A percentile compares a stretch with the other conserved stretches of the same genome.
These are phyloP conservation scores for Bucco capensis DNA, from an alignment of 2,113 vertebrate species.

Conservation along the genomic window DNA sequence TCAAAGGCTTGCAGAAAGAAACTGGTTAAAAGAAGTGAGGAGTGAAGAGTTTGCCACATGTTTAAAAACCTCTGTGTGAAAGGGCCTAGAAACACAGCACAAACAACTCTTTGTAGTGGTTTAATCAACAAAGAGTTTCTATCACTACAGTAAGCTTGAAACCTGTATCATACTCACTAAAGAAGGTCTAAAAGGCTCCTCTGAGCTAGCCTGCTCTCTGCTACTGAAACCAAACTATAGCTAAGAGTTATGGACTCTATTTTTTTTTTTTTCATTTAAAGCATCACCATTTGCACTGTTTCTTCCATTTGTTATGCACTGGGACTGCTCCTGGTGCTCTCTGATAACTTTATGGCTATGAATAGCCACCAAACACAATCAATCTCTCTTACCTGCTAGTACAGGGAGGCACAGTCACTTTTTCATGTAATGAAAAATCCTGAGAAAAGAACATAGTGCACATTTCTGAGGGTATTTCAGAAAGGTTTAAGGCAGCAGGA, in stretches of 20 bases:
- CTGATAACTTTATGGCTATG: not conserved
- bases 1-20: not conserved
- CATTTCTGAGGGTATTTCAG: not conserved
- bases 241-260: not conserved
- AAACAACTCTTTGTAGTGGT: not conserved
- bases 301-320: not conserved
- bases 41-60: not conserved
- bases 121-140: not conserved
- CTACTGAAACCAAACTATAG: not conserved
- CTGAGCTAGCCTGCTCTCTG: not conserved
- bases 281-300: not conserved
- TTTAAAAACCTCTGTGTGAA: not conserved
- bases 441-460: not conserved
- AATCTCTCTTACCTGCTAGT: not conserved
- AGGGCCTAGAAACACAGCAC: not conserved
- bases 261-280: not conserved
- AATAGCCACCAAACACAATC: not conserved
- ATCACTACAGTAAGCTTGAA: not conserved
- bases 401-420: not conserved
- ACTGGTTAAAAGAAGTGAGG: not conserved
- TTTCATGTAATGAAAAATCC: not conserved
- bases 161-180: not conserved
- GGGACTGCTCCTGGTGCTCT: not conserved
- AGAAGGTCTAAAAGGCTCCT: not conserved
- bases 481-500: not conserved